Conservation (phyloP, 2,797 vertebrate species). For the Alcedo atthis region DNA sequence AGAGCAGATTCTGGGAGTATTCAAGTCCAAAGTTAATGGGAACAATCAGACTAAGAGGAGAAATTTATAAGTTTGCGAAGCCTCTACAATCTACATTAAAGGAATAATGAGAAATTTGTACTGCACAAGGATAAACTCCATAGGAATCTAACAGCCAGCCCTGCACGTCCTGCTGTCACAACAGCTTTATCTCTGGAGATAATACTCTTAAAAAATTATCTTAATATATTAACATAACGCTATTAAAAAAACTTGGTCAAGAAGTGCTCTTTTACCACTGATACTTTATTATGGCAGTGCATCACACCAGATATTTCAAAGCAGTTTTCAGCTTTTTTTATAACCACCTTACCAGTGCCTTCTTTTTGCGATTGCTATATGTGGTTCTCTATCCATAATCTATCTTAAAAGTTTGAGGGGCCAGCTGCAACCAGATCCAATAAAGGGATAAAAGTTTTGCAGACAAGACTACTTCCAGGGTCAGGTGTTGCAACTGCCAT, state of each 20-base stretch:
- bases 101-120: background rate
- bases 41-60: background rate
- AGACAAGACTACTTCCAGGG: background rate
- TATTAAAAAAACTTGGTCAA: background rate
- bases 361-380: background rate
- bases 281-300: background rate
- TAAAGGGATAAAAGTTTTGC: background rate
- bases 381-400: background rate
- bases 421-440: background rate
- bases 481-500: fast-evolving
- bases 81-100: background rate
- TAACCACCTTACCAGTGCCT: background rate
- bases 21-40: background rate
- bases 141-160: background rate
- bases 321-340: background rate
- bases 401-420: background rate
- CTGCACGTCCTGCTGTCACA: conserved; percentile 6
- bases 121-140: background rate
- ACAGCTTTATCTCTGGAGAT: background rate
- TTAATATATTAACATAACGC: conserved; percentile 19
- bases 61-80: background rate
- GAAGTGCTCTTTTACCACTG: background rate
- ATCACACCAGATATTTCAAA: background rate
- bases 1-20: background rate
- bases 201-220: background rate